Evolutionary conservation across 2,888 invertebrate genomes (phyloP).

Genomic region (Diploptera punctata): DNA sequence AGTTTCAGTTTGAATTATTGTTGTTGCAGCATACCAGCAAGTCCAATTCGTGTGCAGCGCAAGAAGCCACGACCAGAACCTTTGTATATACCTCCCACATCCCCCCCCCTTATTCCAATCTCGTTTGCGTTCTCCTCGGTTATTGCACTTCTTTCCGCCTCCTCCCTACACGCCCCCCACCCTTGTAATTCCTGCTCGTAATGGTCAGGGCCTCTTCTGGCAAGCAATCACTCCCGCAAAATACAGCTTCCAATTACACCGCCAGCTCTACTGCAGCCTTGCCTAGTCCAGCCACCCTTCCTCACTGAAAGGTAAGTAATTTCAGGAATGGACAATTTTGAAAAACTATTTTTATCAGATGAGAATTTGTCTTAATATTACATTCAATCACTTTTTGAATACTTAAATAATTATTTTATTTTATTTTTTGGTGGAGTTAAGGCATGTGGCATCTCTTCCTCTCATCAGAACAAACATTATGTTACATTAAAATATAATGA

Average conservation of each 20-base stretch:
- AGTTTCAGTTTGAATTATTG: no score
- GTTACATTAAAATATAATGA: no score
- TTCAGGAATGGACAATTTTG: no score
- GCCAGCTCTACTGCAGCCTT: constrained; percentile 49
- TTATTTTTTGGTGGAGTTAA: no score
- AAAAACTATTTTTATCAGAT: no score
- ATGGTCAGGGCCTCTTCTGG: constrained; percentile 84
- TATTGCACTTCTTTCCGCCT: constrained; percentile 51
- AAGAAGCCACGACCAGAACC: constrained; percentile 57
- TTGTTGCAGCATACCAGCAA: constrained; percentile 65
- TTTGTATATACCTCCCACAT: constrained; percentile 51
- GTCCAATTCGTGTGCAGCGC: constrained; percentile 67
- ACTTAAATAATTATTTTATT: no score
- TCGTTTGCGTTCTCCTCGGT: constrained; percentile 60
- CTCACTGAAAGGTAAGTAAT: constrained; percentile 29
- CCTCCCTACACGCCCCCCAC: constrained; percentile 91
- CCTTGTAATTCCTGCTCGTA: constrained; percentile 89
- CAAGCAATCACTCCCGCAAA: constrained; percentile 54
- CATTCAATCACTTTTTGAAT: no score
- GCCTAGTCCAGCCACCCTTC: constrained; percentile 51
- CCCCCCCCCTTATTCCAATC: constrained; percentile 57
- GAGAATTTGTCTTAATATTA: no score
- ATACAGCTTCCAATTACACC: constrained; percentile 43
- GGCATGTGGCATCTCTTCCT: no score
- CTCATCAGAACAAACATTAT: no score